phyloP scores from a whole-genome alignment of 2,888 invertebrate genomes.

The Osedax fenrisi region DNA sequence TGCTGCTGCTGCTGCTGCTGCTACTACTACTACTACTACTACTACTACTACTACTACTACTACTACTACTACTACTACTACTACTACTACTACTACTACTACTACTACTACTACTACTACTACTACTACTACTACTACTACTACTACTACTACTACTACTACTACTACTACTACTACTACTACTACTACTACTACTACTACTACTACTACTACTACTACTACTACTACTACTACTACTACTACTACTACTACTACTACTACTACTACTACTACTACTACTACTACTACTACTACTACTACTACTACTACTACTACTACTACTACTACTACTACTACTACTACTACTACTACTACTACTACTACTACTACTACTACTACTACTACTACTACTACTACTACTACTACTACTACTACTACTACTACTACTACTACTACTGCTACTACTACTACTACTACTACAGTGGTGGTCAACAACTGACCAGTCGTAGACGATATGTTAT shows the following conservation, averaged over 20 bases:
- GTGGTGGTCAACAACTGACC: too few species aligned
- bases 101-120: neutral
- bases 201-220: conserved; percentile 8
- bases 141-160: neutral
- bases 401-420: neutral
- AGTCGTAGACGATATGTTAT: conserved; percentile 74
- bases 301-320: conserved; percentile 11
- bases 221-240: conserved; percentile 5
- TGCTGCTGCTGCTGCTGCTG: neutral
- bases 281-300: neutral
- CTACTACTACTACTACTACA: too few species aligned
- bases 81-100: neutral
- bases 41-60: neutral
- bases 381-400: conserved; percentile 1
- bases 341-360: conserved; percentile 9
- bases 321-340: conserved; percentile 1
- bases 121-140: neutral
- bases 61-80: neutral
- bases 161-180: neutral
- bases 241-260: conserved; percentile 7
- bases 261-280: conserved; percentile 6
- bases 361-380: conserved; percentile 1
- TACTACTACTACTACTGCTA: conserved; percentile 9
- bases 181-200: neutral
- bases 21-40: neutral